These are phyloP conservation scores for Etheostoma spectabile DNA, from an alignment of 2,113 vertebrate genomes.

Conservation along the genomic window DNA sequence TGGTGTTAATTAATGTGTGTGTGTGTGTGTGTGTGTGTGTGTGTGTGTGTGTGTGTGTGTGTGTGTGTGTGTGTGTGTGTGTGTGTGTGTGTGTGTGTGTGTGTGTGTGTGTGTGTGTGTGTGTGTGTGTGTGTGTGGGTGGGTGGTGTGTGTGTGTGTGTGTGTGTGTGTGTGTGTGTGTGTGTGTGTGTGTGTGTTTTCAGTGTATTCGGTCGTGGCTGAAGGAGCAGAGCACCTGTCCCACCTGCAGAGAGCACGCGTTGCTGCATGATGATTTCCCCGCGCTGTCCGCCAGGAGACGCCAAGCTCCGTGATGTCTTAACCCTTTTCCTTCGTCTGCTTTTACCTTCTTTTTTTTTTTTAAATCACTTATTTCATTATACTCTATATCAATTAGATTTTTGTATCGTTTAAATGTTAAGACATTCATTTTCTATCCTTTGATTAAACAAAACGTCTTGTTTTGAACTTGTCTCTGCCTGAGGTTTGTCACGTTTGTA, in stretches of 20 bases:
- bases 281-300: constrained; percentile 74
- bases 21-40: too few species aligned
- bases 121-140: too few species aligned
- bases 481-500: background rate
- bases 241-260: constrained; percentile 85
- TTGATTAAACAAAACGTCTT: background rate
- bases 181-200: too few species aligned
- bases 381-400: background rate
- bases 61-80: too few species aligned
- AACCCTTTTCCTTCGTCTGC: background rate
- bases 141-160: too few species aligned
- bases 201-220: constrained; percentile 93
- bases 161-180: too few species aligned
- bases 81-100: too few species aligned
- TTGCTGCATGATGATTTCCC: constrained; percentile 88
- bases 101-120: too few species aligned
- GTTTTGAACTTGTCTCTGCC: background rate
- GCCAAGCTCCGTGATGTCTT: constrained; percentile 49
- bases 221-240: constrained; percentile 90
- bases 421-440: background rate
- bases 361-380: constrained; percentile 8
- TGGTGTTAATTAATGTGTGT: too few species aligned
- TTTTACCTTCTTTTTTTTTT: constrained; percentile 26
- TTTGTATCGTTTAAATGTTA: background rate
- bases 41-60: too few species aligned